phyloP scores from a whole-genome alignment of 1,140 invertebrate genomes.

The Ceratitis capitata region DNA sequence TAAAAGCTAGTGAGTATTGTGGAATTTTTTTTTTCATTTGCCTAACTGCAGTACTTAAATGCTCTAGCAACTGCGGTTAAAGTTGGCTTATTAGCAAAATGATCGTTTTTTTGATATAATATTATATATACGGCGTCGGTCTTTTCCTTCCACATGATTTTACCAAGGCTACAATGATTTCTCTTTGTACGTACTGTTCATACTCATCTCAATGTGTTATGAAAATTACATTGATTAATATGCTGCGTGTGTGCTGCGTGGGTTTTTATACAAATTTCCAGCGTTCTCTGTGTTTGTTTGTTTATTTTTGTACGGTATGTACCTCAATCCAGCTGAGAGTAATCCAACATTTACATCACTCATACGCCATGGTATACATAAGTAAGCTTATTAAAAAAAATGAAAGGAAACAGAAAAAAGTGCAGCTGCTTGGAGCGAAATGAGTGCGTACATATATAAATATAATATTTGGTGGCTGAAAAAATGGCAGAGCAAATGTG shows the following conservation, averaged over 20 bases:
- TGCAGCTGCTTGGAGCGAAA: too few species aligned
- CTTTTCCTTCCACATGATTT: background rate
- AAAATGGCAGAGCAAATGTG: background rate
- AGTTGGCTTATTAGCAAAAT: background rate
- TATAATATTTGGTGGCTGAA: background rate
- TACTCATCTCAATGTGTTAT: background rate
- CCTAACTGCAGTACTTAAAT: background rate
- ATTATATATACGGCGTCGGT: background rate
- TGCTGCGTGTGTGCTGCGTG: background rate
- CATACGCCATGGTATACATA: background rate
- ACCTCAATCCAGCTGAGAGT: background rate
- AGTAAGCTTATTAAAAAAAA: too few species aligned
- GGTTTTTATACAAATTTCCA: background rate
- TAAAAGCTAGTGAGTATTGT: background rate
- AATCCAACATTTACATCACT: conserved; percentile 14
- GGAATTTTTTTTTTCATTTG: background rate
- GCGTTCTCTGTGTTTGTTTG: too few species aligned
- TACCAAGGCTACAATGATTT: background rate
- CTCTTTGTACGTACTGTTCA: background rate
- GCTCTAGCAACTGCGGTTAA: background rate
- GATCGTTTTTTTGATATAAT: too few species aligned
- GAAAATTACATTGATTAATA: background rate
- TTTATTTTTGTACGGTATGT: too few species aligned
- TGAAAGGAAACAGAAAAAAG: too few species aligned
- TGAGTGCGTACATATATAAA: background rate